Percentiles rank a stretch among this genome's conserved stretches.
Conservation (phyloP, 2,797 vertebrate species). For the Aselliscus stoliczkanus region DNA sequence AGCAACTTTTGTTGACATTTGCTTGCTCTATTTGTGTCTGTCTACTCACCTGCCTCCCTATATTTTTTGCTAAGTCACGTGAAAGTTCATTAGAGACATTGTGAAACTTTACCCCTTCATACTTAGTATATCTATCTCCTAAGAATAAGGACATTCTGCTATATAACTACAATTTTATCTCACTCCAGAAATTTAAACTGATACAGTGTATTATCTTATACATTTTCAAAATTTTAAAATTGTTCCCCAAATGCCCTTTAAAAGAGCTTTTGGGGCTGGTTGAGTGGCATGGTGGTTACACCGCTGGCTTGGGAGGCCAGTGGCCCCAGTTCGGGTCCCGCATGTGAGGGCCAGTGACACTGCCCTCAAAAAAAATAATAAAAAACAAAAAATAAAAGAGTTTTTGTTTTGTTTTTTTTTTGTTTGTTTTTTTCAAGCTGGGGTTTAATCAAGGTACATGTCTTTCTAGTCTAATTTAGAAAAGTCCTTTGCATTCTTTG, state of each 20-base stretch:
- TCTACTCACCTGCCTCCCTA: background rate
- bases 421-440: background rate
- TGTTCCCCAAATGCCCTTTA: background rate
- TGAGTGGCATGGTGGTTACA: too few species aligned
- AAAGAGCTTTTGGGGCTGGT: too few species aligned
- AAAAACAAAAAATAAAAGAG: too few species aligned
- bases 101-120: background rate
- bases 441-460: background rate
- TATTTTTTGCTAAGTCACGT: background rate
- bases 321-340: too few species aligned
- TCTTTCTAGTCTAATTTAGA: constrained; percentile 11
- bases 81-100: background rate
- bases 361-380: too few species aligned
- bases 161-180: background rate
- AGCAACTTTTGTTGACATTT: background rate
- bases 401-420: too few species aligned
- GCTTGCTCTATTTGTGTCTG: background rate
- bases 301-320: too few species aligned
- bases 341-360: too few species aligned
- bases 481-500: background rate
- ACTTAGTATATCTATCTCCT: background rate
- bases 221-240: background rate
- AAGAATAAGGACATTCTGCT: background rate
- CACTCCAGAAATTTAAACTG: background rate
- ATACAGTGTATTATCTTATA: background rate